Evolutionary conservation across 2,797 vertebrate genomes (phyloP).

Genomic region (Molossus alvarezi): DNA sequence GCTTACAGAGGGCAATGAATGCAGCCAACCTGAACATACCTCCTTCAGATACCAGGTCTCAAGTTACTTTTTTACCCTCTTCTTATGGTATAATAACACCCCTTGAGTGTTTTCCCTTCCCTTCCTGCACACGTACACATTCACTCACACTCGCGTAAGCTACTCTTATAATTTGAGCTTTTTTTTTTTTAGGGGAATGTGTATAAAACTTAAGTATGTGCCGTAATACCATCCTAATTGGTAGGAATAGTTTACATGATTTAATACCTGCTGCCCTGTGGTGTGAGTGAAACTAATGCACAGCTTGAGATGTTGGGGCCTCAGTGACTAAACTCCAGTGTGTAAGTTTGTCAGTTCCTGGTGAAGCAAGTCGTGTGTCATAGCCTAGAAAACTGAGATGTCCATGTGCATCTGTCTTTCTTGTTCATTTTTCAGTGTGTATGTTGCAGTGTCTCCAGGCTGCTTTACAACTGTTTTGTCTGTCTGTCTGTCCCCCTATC

Average conservation of each 20-base stretch:
- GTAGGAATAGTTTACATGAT: slow-evolving; percentile 11
- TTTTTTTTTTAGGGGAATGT: slow-evolving; percentile 6
- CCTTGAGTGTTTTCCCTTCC: slow-evolving; percentile 34
- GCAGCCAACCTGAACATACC: slow-evolving; percentile 91
- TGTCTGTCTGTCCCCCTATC: background rate
- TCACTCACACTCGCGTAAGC: background rate
- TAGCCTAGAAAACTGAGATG: background rate
- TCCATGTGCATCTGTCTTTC: background rate
- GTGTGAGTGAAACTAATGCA: background rate
- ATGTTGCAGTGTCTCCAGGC: background rate
- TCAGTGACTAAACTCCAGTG: background rate
- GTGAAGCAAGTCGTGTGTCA: background rate
- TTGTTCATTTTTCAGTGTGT: background rate
- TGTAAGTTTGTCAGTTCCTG: background rate
- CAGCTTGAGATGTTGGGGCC: background rate
- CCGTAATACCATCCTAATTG: slow-evolving; percentile 4
- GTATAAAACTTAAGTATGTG: slow-evolving; percentile 3
- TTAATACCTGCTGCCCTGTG: background rate
- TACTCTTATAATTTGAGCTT: slow-evolving; percentile 20
- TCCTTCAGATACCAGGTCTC: slow-evolving; percentile 95
- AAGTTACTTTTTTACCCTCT: slow-evolving; percentile 84
- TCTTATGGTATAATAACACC: slow-evolving; percentile 74
- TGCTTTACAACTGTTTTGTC: background rate
- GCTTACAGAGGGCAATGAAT: slow-evolving; percentile 90
- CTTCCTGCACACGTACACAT: background rate